These are phyloP conservation scores for Cantharis lateralis DNA, from an alignment of 2,888 invertebrate species.

Conservation along the genomic window DNA sequence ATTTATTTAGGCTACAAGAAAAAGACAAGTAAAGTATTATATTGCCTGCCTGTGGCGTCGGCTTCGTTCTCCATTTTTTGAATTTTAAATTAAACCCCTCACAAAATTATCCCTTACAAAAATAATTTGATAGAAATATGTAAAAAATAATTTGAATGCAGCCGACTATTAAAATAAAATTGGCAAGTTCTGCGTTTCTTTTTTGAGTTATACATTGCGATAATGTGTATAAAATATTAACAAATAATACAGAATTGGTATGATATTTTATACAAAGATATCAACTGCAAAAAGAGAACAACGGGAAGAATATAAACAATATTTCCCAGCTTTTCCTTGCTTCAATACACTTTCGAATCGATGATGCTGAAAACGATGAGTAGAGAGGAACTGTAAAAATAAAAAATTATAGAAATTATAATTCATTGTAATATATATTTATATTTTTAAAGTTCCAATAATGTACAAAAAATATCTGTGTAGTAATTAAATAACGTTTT, in stretches of 20 bases:
- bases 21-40: background rate
- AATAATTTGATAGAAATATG: background rate
- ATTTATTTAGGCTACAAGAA: background rate
- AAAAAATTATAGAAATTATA: constrained; percentile 16
- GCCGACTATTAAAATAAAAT: background rate
- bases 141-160: background rate
- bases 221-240: too few relatives aligned
- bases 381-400: too few relatives aligned
- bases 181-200: too few relatives aligned
- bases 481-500: constrained; percentile 62
- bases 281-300: too few relatives aligned
- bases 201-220: too few relatives aligned
- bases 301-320: too few relatives aligned
- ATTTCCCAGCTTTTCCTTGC: too few relatives aligned
- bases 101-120: background rate
- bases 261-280: too few relatives aligned
- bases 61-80: background rate
- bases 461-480: constrained; percentile 78
- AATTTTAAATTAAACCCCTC: background rate
- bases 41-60: background rate
- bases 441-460: constrained; percentile 73
- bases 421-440: constrained; percentile 57
- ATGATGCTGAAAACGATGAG: too few relatives aligned
- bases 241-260: too few relatives aligned
- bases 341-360: too few relatives aligned